Percentiles rank a stretch among this genome's conserved stretches.
These are phyloP conservation scores for Gadus chalcogrammus DNA, from an alignment of 2,113 vertebrate genomes.

Conservation along the genomic window DNA sequence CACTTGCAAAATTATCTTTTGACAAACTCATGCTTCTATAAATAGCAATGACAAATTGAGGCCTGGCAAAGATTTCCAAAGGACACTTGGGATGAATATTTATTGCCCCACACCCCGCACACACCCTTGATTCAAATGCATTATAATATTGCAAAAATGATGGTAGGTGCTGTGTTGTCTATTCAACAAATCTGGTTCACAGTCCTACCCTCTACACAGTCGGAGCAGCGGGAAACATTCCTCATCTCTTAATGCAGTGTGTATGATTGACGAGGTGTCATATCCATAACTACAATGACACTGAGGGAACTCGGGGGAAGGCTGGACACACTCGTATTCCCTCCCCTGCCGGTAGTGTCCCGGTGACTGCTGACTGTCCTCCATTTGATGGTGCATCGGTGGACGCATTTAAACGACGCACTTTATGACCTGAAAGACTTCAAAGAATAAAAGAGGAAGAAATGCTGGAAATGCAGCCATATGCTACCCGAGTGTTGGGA, in stretches of 20 bases:
- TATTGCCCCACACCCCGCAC: not conserved
- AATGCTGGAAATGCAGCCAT: conserved; percentile 43
- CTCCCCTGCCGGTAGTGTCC: conserved; percentile 26
- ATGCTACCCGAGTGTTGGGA: conserved; percentile 56
- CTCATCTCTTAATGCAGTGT: conserved; percentile 3
- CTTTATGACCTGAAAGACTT: conserved; percentile 48
- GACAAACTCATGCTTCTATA: not conserved
- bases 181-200: not conserved
- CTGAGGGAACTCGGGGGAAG: conserved; percentile 27
- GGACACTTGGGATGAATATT: not conserved
- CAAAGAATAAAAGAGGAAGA: conserved; percentile 13
- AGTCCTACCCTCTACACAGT: not conserved
- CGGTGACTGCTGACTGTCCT: conserved; percentile 26
- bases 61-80: not conserved
- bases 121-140: conserved; percentile 2
- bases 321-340: not conserved
- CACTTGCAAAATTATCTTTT: not conserved
- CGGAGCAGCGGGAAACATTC: no score
- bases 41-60: not conserved
- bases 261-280: not conserved
- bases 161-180: not conserved
- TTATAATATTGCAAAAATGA: conserved; percentile 14
- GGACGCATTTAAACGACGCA: conserved; percentile 48
- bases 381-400: conserved; percentile 50
- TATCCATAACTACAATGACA: conserved; percentile 39